Evolutionary conservation across 1,140 invertebrate species (phyloP).

Genomic region (Drosophila littoralis): DNA sequence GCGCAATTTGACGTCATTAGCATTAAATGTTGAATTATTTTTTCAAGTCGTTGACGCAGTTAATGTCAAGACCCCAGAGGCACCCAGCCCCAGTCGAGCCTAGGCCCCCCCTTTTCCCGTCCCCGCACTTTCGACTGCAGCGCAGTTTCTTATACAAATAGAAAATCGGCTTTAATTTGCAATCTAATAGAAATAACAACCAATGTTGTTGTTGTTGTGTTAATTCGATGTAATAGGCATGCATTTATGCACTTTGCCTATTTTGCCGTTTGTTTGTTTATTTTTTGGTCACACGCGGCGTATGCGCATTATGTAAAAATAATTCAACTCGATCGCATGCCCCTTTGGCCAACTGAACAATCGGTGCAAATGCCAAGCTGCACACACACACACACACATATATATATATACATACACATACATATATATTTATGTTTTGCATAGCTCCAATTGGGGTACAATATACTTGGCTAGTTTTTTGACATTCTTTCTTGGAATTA

Average conservation of each 20-base stretch:
- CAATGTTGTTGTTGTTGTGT: slow-evolving; percentile 38
- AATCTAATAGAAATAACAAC: slow-evolving; percentile 78
- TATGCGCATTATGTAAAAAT: slow-evolving; percentile 57
- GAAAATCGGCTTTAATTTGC: slow-evolving; percentile 77
- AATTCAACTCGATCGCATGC: slow-evolving; percentile 4
- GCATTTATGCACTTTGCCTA: slow-evolving; percentile 64
- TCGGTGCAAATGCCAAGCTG: not conserved
- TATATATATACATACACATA: not conserved
- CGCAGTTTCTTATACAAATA: slow-evolving; percentile 78
- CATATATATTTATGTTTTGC: not conserved
- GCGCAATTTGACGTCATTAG: slow-evolving; percentile 81
- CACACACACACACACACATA: no score
- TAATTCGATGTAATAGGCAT: slow-evolving; percentile 69
- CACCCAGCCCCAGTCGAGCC: no score
- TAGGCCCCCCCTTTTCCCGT: not conserved
- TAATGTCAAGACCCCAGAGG: slow-evolving; percentile 68
- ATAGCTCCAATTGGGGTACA: not conserved
- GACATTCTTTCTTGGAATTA: not conserved
- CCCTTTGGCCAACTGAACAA: slow-evolving; percentile 13
- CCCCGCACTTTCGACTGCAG: not conserved
- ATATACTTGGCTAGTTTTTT: no score
- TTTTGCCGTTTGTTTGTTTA: slow-evolving; percentile 17
- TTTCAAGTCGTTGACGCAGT: slow-evolving; percentile 81
- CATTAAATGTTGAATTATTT: slow-evolving; percentile 83
- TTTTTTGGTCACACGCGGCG: slow-evolving; percentile 20